Evolutionary conservation across 2,797 vertebrate species (phyloP), one percentile per base, ranked within the genome.

Genomic region (Syngnathus acus): DNA sequence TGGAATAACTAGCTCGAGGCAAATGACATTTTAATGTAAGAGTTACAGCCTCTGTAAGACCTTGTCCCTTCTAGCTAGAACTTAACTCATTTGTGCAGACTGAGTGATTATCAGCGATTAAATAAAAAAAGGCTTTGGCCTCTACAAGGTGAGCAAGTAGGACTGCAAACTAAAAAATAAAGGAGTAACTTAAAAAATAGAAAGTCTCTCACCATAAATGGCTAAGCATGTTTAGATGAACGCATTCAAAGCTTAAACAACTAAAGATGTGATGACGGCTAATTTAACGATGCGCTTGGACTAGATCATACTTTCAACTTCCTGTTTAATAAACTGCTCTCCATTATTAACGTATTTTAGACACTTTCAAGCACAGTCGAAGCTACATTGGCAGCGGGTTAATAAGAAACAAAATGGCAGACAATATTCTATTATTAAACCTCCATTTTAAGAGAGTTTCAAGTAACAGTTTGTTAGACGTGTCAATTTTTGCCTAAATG

Each of bases 21-120:
- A 75, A 80, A 72, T 76, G n/a, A 72, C 66, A 61, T 78, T 76
- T 80, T 83, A 75, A 80, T 84, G 73, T 66, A 60, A 70, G 37
- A 51, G 47, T 76, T 78, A 72, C 54, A 64, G 65, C 57, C 68
- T 65, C 72, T 66, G 67, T 37, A 68, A 68, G 77, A 72, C 66
- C 54, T 70, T 69, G 37, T 71, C 72, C 67, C 71, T 68, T 59
- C n/a, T 50, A 66, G 69, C 66, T 70, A 72, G 66, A 72, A 65
- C 63, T 39, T 19, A 23, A 64, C 66, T 78, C 72, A 73, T 83
- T 77, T 74, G 62, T 42, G 10, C 47, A 57, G 48, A 73, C 58
- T 5, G 10, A 8, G 48, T 48, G 32, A 32, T 59, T 71, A 50
- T 69, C 55, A 43, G 21, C 75, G 38, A 60, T 48, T 17, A 42